A percentile compares a stretch with the other conserved stretches of the same genome.
These are phyloP conservation scores for Pterois miles DNA, from an alignment of 2,797 vertebrate genomes.

Conservation along the genomic window DNA sequence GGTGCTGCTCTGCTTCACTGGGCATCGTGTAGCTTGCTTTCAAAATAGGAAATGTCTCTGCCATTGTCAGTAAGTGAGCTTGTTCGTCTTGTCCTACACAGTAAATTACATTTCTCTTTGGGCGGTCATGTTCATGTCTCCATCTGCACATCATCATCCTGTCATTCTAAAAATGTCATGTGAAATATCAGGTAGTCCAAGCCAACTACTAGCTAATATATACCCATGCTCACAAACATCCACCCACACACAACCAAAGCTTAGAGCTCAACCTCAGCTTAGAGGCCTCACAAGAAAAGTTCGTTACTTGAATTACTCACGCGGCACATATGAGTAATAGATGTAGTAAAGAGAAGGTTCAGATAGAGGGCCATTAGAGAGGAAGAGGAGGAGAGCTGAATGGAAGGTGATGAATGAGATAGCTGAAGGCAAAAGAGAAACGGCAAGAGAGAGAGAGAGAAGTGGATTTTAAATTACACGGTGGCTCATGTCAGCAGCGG, in stretches of 20 bases:
- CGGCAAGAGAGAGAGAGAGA: slow-evolving; percentile 44
- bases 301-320: slow-evolving; percentile 50
- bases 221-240: slow-evolving; percentile 11
- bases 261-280: slow-evolving; percentile 1
- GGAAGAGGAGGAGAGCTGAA: slow-evolving; percentile 63
- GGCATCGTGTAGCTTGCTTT: neutral
- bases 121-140: neutral
- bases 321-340: slow-evolving; percentile 42
- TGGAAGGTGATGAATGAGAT: slow-evolving; percentile 78
- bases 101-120: slow-evolving; percentile 1
- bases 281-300: slow-evolving; percentile 24
- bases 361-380: slow-evolving; percentile 48
- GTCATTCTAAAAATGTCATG: slow-evolving; percentile 44
- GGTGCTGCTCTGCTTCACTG: neutral
- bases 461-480: slow-evolving; percentile 78
- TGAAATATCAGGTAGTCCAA: slow-evolving; percentile 24
- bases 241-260: slow-evolving; percentile 7
- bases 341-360: slow-evolving; percentile 34
- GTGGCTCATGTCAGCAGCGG: slow-evolving; percentile 72
- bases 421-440: slow-evolving; percentile 68
- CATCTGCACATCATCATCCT: neutral
- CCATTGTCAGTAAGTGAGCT: neutral
- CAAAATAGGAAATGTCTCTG: neutral
- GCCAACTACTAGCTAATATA: neutral
- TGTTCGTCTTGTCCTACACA: neutral